Evolutionary conservation across 2,113 vertebrate species (phyloP).

Genomic region (Amblyopsis rosae): DNA sequence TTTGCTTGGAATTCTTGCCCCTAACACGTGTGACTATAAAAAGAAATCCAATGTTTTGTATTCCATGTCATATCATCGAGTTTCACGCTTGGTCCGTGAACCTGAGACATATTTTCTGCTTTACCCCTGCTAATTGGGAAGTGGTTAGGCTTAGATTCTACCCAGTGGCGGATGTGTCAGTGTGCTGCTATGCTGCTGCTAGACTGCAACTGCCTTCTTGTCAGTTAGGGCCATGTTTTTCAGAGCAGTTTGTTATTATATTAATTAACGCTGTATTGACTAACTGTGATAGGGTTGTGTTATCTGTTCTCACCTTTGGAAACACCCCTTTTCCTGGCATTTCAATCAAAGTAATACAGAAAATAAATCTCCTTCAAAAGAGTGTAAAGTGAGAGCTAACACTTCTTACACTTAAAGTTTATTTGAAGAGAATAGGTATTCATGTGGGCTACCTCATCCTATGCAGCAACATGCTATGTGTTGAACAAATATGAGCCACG

Average conservation of each 20-base stretch:
- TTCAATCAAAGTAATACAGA: constrained; percentile 33
- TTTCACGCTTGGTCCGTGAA: constrained; percentile 56
- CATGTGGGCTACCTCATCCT: constrained; percentile 24
- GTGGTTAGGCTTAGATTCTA: constrained; percentile 56
- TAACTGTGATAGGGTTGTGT: constrained; percentile 45
- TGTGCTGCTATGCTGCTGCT: constrained; percentile 48
- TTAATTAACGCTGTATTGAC: constrained; percentile 73
- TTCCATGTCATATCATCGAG: constrained; percentile 59
- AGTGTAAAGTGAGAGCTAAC: constrained; percentile 29
- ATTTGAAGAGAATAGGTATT: constrained; percentile 16
- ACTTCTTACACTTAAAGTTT: constrained; percentile 8
- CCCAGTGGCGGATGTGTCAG: constrained; percentile 56
- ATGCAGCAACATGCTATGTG: constrained; percentile 35
- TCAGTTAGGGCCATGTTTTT: constrained; percentile 49
- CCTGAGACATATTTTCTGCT: constrained; percentile 55
- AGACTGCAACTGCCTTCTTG: constrained; percentile 41
- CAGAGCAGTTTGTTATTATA: constrained; percentile 56
- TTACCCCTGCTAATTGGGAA: constrained; percentile 64
- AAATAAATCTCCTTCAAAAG: constrained; percentile 10
- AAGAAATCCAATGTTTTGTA: constrained; percentile 45
- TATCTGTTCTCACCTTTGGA: constrained; percentile 50
- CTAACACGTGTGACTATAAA: constrained; percentile 49
- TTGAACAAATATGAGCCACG: constrained; percentile 71
- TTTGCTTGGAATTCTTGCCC: constrained; percentile 9
- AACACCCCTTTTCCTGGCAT: constrained; percentile 24